Evolutionary conservation across 2,888 invertebrate species (phyloP).

Genomic region (Ophioninae sp.): DNA sequence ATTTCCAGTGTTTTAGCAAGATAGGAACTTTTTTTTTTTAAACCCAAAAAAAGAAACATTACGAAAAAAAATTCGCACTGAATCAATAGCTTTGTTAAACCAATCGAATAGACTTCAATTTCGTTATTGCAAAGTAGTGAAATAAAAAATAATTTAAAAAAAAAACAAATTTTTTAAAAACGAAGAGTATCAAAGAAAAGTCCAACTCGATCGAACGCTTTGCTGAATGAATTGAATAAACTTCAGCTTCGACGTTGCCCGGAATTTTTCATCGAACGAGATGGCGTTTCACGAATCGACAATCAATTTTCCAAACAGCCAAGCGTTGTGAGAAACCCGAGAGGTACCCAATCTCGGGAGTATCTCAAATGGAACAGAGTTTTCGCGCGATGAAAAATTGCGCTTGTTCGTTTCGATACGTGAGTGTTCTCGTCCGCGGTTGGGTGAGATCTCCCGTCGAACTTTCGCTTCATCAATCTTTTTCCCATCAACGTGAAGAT

Average conservation of each 20-base stretch:
- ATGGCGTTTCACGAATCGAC: neutral
- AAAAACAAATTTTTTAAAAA: too few species aligned
- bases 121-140: too few species aligned
- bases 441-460: neutral
- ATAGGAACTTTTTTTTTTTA: too few species aligned
- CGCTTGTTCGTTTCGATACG: neutral
- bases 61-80: too few species aligned
- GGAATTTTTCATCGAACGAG: neutral
- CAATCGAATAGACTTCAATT: too few species aligned
- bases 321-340: neutral
- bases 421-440: neutral
- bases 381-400: neutral
- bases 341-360: neutral
- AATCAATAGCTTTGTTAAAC: too few species aligned
- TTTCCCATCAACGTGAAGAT: slow-evolving; percentile 2
- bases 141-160: too few species aligned
- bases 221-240: neutral
- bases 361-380: neutral
- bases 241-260: neutral
- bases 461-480: slow-evolving; percentile 8
- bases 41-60: too few species aligned
- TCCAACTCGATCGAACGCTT: neutral
- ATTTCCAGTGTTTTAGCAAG: too few species aligned
- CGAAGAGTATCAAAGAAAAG: neutral
- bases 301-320: neutral